phyloP scores from a whole-genome alignment of 1,140 invertebrate species.

The Nephila pilipes region DNA sequence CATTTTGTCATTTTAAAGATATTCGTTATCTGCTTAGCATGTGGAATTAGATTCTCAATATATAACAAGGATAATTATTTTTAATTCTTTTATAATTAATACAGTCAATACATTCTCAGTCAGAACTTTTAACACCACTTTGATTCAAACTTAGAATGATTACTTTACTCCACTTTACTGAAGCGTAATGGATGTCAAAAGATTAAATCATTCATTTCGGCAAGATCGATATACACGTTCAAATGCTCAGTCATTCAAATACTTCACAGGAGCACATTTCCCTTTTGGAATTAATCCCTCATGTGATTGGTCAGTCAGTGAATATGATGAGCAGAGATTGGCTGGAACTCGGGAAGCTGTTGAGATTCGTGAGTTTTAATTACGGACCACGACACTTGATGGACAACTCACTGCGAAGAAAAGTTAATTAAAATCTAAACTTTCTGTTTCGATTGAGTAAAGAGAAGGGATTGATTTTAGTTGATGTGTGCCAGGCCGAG shows the following conservation, averaged over 20 bases:
- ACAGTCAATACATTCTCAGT: no score
- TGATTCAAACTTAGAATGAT: no score
- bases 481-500: neutral
- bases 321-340: neutral
- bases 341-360: neutral
- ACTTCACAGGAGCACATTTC: neutral
- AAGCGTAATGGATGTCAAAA: neutral
- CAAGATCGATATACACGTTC: neutral
- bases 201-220: neutral
- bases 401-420: neutral
- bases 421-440: conserved; percentile 32
- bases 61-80: no score
- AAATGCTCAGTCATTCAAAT: neutral
- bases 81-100: no score
- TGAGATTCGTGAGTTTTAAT: neutral
- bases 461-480: neutral
- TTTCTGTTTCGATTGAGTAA: neutral
- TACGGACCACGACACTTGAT: neutral
- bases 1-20: no score
- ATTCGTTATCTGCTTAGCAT: no score
- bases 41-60: no score
- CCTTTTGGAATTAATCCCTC: neutral
- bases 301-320: neutral
- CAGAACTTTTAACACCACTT: no score
- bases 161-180: neutral